A percentile compares a stretch with the other conserved stretches of the same genome.
These are phyloP conservation scores for Hyppa rectilinea DNA, from an alignment of 2,888 invertebrate genomes.

Conservation along the genomic window DNA sequence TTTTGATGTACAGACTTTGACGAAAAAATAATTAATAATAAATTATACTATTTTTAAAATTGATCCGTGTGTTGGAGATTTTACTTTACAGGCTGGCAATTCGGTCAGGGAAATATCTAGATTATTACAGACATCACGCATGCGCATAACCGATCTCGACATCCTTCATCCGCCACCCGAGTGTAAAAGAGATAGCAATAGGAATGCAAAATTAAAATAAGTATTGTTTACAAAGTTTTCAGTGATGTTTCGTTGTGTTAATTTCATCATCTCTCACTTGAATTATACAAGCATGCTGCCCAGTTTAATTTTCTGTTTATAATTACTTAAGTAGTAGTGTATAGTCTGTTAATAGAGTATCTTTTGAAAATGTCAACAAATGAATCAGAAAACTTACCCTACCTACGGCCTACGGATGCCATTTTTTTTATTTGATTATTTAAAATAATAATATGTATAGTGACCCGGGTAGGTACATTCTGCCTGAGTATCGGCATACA, in stretches of 20 bases:
- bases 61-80: not conserved
- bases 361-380: not conserved
- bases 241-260: not conserved
- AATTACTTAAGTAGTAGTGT: too few relatives aligned
- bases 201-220: not conserved
- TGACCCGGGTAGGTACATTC: too few relatives aligned
- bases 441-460: too few relatives aligned
- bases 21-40: too few relatives aligned
- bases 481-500: too few relatives aligned
- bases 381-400: too few relatives aligned
- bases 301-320: not conserved
- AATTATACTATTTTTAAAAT: too few relatives aligned
- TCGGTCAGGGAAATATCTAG: conserved; percentile 5
- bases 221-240: not conserved
- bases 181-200: conserved; percentile 10
- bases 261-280: not conserved
- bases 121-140: conserved; percentile 5
- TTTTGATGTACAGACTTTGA: too few relatives aligned
- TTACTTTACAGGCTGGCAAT: conserved; percentile 20
- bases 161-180: not conserved
- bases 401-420: too few relatives aligned
- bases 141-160: not conserved
- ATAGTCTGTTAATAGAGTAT: too few relatives aligned
- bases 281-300: not conserved
- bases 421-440: too few relatives aligned